Percentiles rank a stretch among this genome's conserved stretches.
phyloP scores from a whole-genome alignment of 2,113 vertebrate genomes.

The Planiliza haematocheilus region DNA sequence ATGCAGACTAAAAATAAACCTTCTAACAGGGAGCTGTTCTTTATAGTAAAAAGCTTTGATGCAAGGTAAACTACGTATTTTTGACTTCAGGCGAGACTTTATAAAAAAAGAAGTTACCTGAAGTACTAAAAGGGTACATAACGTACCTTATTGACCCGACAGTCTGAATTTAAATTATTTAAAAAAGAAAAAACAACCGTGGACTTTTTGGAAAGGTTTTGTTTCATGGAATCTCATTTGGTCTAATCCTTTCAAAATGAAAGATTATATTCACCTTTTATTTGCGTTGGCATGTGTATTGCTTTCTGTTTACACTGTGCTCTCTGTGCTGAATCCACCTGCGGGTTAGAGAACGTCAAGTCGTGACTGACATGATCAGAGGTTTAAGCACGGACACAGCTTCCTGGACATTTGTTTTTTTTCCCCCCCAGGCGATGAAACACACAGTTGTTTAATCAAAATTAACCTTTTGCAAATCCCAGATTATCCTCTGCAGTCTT shows the following conservation, averaged over 20 bases:
- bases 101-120: conserved; percentile 8
- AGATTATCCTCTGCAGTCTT: conserved; percentile 31
- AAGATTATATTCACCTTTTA: background rate
- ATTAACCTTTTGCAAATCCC: conserved; percentile 4
- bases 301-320: background rate
- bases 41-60: conserved; percentile 38
- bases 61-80: conserved; percentile 12
- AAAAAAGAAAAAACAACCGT: no score
- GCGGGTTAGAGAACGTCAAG: background rate
- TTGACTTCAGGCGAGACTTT: conserved; percentile 21
- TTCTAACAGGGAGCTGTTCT: conserved; percentile 28
- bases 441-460: conserved; percentile 21
- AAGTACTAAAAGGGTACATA: conserved; percentile 10
- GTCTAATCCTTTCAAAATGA: background rate
- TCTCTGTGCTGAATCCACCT: conserved; percentile 3
- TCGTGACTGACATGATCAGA: conserved; percentile 11
- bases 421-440: no score
- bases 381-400: background rate
- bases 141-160: conserved; percentile 6
- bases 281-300: conserved; percentile 2
- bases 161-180: background rate
- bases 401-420: background rate
- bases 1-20: conserved; percentile 65
- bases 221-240: background rate
- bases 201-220: no score